Evolutionary conservation across 2,113 vertebrate species (phyloP).

Genomic region (Gracilinanus agilis): DNA sequence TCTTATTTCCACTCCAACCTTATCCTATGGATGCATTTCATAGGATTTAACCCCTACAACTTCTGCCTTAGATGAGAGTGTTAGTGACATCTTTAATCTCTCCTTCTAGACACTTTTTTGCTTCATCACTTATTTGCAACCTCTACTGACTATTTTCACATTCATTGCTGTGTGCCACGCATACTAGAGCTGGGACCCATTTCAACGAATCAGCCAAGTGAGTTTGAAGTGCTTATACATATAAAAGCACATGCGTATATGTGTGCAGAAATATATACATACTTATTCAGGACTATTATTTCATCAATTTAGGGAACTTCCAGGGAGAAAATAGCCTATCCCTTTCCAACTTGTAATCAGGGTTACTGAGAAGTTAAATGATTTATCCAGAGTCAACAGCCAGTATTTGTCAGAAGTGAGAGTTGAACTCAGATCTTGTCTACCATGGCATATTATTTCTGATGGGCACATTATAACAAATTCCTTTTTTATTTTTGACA

Average conservation of each 20-base stretch:
- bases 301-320: not conserved
- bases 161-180: not conserved
- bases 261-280: not conserved
- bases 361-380: not conserved
- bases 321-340: not conserved
- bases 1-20: not conserved
- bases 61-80: not conserved
- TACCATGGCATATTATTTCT: not conserved
- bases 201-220: not conserved
- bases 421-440: not conserved
- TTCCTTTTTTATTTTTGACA: not conserved
- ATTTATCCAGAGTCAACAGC: too few relatives aligned
- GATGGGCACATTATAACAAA: not conserved
- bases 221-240: not conserved
- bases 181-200: not conserved
- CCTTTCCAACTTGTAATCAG: not conserved
- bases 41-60: not conserved
- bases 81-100: not conserved
- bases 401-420: too few relatives aligned
- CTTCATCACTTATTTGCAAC: not conserved
- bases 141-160: not conserved
- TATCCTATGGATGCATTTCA: not conserved
- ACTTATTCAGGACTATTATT: not conserved
- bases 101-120: not conserved
- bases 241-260: accelerated